Conservation (phyloP, 2,113 vertebrate genomes). For the Microcebus murinus region DNA sequence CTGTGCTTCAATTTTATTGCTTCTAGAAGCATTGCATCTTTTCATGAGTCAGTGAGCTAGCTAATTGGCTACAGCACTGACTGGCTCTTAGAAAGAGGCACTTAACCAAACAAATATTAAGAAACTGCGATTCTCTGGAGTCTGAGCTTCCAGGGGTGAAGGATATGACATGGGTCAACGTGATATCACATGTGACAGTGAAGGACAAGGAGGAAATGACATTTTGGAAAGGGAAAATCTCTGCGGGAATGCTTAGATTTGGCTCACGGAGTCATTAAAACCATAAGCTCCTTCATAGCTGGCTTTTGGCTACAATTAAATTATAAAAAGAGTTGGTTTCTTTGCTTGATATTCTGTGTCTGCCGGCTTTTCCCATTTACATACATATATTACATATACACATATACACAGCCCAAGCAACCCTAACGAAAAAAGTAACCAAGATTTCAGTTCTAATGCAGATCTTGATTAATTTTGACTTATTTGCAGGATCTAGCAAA, state of each 20-base stretch:
- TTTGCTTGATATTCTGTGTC: background rate
- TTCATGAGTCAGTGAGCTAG: slow-evolving; percentile 67
- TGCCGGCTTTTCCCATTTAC: background rate
- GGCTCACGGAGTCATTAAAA: background rate
- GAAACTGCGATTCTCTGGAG: slow-evolving; percentile 43
- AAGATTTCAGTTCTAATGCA: background rate
- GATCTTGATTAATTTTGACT: slow-evolving; percentile 43
- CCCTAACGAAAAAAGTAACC: background rate
- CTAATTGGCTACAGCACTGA: slow-evolving; percentile 67
- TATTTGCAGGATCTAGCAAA: background rate
- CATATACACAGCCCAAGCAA: slow-evolving; percentile 1
- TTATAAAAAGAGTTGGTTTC: background rate
- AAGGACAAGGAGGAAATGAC: background rate
- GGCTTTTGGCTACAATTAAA: background rate
- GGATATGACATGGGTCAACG: background rate
- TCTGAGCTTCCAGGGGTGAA: slow-evolving; percentile 50
- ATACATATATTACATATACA: background rate
- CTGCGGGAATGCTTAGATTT: background rate
- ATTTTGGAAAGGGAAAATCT: background rate
- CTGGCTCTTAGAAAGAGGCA: slow-evolving; percentile 39
- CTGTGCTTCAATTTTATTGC: background rate
- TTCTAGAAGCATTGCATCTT: slow-evolving; percentile 38
- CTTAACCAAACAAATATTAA: slow-evolving; percentile 72
- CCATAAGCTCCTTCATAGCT: background rate
- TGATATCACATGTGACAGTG: background rate